Base-by-base conservation (phyloP, 2,797 vertebrate species). In the Sebastes trivittatus region DNA sequence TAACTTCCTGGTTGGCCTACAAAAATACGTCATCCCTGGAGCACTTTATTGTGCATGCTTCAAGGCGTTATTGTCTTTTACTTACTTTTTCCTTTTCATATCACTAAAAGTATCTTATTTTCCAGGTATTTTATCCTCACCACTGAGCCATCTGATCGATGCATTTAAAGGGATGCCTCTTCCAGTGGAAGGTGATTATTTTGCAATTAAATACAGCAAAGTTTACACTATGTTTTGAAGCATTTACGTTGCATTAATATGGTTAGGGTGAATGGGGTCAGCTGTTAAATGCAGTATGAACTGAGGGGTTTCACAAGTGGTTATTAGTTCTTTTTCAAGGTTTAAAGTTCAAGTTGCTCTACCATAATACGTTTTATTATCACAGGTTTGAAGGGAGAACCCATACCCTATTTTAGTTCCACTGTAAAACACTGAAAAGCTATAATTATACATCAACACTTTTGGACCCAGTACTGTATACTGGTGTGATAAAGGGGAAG, bases 121-220 rank as follows among this genome's bases (percentile, higher is more conserved):
- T 88, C 6, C 88, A 95, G 94, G 74, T 54, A 14, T 88, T 90
- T 77, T 85, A 92, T 84, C 84, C 81, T 79, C 86, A 87, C 20
- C 82, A 90, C 84, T 93, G 83, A 91, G 27, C 27, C 64, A 30
- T 54, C 49, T 62, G 79, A 71, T 20, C 22, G 23, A 75, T 61
- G 46, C 32, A 55, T 80, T 64, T n/a, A 74, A 72, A 82, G 46
- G 77, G 77, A 84, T 3, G 4, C 46, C 65, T 80, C 69, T 52
- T 84, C 76, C 42, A 74, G 38, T 69, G 58, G 70, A 86, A 54
- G 7, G 71, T 72, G 11, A 77, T 78, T 38, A 62, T 65, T 72
- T 82, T 89, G 58, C 69, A 82, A 78, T 86, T 14, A 72, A 81
- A 82, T 75, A 74, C 42, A 70, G 72, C 34, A 64, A 74, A 1